phyloP scores from a whole-genome alignment of 1,140 invertebrate species.

The Gryllus bimaculatus region DNA sequence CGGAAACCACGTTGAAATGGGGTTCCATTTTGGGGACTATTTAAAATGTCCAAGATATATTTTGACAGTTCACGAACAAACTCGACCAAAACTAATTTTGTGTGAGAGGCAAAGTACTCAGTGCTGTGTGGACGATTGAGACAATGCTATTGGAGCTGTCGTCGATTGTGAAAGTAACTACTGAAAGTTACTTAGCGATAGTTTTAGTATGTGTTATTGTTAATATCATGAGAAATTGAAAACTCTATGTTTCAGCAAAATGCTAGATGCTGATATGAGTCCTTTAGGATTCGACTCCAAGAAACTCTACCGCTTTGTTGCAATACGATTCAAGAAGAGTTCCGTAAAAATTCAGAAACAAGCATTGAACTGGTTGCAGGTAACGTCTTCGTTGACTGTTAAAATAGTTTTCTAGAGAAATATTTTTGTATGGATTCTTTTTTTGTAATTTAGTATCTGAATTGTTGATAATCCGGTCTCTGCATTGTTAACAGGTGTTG shows the following conservation, averaged over 20 bases:
- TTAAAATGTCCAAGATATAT: too few species aligned
- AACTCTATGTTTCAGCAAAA: constrained; percentile 57
- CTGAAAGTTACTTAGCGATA: too few species aligned
- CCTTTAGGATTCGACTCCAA: constrained; percentile 87
- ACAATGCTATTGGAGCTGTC: too few species aligned
- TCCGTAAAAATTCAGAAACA: constrained; percentile 84
- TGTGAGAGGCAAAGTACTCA: too few species aligned
- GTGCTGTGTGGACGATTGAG: too few species aligned
- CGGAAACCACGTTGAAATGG: too few species aligned
- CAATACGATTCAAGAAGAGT: constrained; percentile 72
- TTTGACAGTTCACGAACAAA: too few species aligned
- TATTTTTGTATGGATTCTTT: background rate
- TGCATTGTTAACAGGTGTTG: constrained; percentile 51
- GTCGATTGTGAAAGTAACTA: too few species aligned
- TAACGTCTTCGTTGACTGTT: constrained; percentile 33
- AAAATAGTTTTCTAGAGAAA: background rate
- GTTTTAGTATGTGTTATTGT: too few species aligned
- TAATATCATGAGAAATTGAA: too few species aligned
- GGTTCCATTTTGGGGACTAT: too few species aligned
- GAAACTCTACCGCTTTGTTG: constrained; percentile 92
- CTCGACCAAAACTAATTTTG: too few species aligned
- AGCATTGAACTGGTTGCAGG: constrained; percentile 91
- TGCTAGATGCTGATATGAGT: constrained; percentile 91
- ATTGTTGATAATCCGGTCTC: constrained; percentile 12
- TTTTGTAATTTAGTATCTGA: background rate